Evolutionary conservation across 2,113 vertebrate genomes (phyloP), one percentile per base, ranked within the genome.

Genomic region (Hemiprocne comata): DNA sequence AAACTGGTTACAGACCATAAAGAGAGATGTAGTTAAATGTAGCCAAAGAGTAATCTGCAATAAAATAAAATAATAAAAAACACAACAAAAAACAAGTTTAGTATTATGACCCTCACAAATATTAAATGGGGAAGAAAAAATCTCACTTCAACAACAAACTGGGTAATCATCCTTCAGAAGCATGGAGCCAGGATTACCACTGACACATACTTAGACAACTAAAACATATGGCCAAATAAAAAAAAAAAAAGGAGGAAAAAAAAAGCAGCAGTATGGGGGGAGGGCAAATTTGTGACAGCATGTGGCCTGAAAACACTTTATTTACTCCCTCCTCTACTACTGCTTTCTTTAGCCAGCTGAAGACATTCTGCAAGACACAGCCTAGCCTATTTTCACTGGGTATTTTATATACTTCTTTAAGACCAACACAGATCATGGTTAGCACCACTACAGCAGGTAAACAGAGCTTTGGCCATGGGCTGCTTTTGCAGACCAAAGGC

Each of bases 201-300:
- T 73, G 61, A 93, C 94, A 96, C 95, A 75, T 87, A 90, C 87
- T 95, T 83, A 93, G 81, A 83, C 91, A 89, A 72, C 78, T 54
- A 88, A 96, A 96, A 95, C 93, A 95, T 95, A 97, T 94, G 94
- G 95, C 34, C 71, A 88, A 71, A 92, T 84, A 10, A 13, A 17
- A 46, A 23, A 21, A 51, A 29, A 21, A 7, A 13, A 14, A 12
- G 14, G 33, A 23, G 17, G 42, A 36, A 18, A 7, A 13, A 0
- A 46, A 23, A 21, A 36, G n/a, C 18, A 7, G 13, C 0, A 13
- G 4, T 4, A 12, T 5, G 13, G 84, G 75, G 48, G 64, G 61
- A 58, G 33, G 84, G 86, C 71, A 69, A 82, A 69, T 72, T 34
- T 85, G 86, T 77, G 62, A 70, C 88, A 92, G 81, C 91, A 85